phyloP scores from a whole-genome alignment of 2,888 invertebrate genomes.

The Punctoribates punctum region DNA sequence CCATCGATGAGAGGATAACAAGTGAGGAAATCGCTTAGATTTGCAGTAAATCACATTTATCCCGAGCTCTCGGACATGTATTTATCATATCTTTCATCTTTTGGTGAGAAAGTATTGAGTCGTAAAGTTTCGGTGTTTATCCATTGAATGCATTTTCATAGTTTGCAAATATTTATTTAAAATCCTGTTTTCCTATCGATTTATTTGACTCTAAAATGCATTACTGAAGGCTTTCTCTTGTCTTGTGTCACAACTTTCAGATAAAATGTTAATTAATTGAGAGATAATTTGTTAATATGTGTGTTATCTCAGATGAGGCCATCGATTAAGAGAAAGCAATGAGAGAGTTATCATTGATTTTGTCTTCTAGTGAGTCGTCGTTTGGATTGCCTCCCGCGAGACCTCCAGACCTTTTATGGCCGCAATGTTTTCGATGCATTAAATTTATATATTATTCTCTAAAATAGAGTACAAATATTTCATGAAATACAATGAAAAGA shows the following conservation, averaged over 20 bases:
- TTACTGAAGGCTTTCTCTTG: not conserved
- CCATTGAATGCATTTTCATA: too few relatives aligned
- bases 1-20: not conserved
- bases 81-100: too few relatives aligned
- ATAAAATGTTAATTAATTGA: constrained; percentile 20
- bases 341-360: not conserved
- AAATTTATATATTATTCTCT: constrained; percentile 1
- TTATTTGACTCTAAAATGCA: not conserved
- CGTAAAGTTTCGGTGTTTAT: too few relatives aligned
- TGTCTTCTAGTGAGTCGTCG: not conserved
- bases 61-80: too few relatives aligned
- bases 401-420: constrained; percentile 14
- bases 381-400: not conserved
- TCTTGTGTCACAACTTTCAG: not conserved
- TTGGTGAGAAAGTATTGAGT: too few relatives aligned
- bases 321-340: not conserved
- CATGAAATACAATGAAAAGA: not conserved
- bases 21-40: not conserved
- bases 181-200: not conserved
- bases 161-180: too few relatives aligned
- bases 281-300: not conserved
- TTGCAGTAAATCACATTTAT: not conserved
- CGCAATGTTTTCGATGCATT: not conserved
- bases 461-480: not conserved
- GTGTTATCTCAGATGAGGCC: not conserved